phyloP scores from a whole-genome alignment of 2,888 invertebrate genomes.

The Cerceris ruficornis region DNA sequence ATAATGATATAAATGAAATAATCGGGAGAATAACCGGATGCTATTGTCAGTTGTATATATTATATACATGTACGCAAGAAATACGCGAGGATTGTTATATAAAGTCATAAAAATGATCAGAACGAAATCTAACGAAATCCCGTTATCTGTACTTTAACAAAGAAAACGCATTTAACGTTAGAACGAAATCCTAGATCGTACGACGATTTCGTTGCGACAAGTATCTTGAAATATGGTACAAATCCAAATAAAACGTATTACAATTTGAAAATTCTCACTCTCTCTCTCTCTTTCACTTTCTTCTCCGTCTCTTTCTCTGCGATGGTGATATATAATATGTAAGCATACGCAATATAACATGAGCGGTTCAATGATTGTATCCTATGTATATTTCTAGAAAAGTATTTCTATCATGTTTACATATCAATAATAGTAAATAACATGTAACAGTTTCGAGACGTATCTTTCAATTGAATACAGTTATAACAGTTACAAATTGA shows the following conservation, averaged over 20 bases:
- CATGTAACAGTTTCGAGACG: conserved; percentile 64
- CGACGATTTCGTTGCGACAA: conserved; percentile 36
- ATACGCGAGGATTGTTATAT: conserved; percentile 15
- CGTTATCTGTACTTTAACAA: conserved; percentile 13
- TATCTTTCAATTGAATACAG: conserved; percentile 52
- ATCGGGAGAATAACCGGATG: conserved; percentile 61
- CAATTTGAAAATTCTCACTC: conserved; percentile 36
- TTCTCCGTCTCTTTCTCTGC: background rate
- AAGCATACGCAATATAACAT: conserved; percentile 35
- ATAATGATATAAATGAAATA: conserved; percentile 68
- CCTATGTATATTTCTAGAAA: conserved; percentile 54
- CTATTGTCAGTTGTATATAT: conserved; percentile 52
- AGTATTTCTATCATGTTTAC: conserved; percentile 58
- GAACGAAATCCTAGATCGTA: conserved; percentile 21
- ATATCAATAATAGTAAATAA: conserved; percentile 57
- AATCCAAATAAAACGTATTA: conserved; percentile 35
- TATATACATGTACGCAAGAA: conserved; percentile 67
- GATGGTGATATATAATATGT: conserved; percentile 23
- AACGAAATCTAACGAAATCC: conserved; percentile 18
- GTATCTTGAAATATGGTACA: conserved; percentile 35
- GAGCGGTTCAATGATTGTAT: conserved; percentile 35
- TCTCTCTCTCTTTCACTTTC: background rate
- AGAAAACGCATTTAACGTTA: conserved; percentile 29
- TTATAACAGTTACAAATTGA: conserved; percentile 58
- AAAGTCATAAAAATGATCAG: background rate